phyloP scores from a whole-genome alignment of 23 tunicate species.

The Aplidium turbinatum region DNA sequence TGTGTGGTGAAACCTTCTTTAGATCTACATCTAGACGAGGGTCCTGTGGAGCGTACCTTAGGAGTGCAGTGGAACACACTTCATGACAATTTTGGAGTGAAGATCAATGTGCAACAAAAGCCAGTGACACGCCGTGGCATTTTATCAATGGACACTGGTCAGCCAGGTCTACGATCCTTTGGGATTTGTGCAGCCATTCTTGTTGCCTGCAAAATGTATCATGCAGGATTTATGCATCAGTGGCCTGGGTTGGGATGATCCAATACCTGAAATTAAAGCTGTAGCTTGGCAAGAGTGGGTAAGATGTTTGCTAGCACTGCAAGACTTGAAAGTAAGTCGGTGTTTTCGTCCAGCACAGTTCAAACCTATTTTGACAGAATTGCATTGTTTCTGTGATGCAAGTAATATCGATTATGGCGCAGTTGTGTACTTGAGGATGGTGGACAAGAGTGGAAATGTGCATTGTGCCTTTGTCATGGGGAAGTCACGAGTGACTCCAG shows the following conservation, averaged over 20 bases:
- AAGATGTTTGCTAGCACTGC: neutral
- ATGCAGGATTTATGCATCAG: constrained; percentile 7
- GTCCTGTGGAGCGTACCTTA: neutral
- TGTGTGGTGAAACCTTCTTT: too few species aligned
- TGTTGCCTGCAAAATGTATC: constrained; percentile 10
- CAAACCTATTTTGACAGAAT: neutral
- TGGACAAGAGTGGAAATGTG: neutral
- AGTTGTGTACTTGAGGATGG: constrained; percentile 19
- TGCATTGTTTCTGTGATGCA: constrained; percentile 42
- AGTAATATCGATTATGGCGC: constrained; percentile 24
- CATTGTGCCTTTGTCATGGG: constrained; percentile 31
- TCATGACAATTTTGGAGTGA: constrained; percentile 10
- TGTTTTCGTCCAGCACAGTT: too few species aligned
- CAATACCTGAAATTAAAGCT: neutral
- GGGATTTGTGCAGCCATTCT: constrained; percentile 16
- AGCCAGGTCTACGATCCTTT: constrained; percentile 21
- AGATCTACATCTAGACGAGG: constrained; percentile 7
- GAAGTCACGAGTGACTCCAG: constrained; percentile 27
- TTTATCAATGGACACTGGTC: constrained; percentile 10
- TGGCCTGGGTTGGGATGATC: constrained; percentile 28
- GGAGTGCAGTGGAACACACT: constrained; percentile 16
- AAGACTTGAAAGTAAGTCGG: constrained; percentile 12
- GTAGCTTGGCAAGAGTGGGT: constrained; percentile 22
- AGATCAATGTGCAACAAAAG: neutral
- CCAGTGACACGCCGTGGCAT: constrained; percentile 29